phyloP scores from a whole-genome alignment of 2,797 vertebrate species.

The Sebastes vulpes region DNA sequence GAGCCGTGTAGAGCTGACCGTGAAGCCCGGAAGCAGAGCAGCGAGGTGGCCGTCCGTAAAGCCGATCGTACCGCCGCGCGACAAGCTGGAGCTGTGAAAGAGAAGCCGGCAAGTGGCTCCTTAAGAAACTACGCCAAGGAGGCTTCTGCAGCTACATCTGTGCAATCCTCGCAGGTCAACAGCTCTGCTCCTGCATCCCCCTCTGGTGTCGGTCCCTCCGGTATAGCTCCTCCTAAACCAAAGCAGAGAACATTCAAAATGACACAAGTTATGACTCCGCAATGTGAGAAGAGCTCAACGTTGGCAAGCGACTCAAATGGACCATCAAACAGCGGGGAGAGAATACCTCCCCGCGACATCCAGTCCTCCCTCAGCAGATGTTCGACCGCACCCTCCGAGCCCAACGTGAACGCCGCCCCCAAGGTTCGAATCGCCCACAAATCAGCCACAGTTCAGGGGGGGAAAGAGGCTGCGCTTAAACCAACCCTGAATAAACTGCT shows the following conservation, averaged over 20 bases:
- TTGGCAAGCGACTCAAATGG: conserved; percentile 18
- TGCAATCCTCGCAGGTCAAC: conserved; percentile 7
- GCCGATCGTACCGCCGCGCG: not conserved
- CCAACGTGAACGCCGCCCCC: conserved; percentile 81
- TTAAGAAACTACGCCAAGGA: not conserved
- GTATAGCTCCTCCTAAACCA: not conserved
- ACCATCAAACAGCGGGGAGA: conserved; percentile 53
- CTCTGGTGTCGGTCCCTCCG: not conserved
- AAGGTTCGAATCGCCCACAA: conserved; percentile 89
- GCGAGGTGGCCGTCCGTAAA: not conserved
- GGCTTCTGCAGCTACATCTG: not conserved
- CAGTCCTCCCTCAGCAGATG: conserved; percentile 84
- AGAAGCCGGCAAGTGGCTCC: not conserved
- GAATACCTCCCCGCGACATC: conserved; percentile 75
- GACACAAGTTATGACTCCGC: not conserved
- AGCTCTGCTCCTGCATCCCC: not conserved
- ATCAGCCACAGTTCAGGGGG: conserved; percentile 74
- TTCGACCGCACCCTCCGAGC: conserved; percentile 78
- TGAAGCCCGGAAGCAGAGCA: conserved; percentile 54
- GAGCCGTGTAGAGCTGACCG: conserved; percentile 68
- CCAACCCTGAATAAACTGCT: conserved; percentile 85
- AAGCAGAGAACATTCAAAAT: not conserved
- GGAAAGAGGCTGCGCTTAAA: conserved; percentile 82
- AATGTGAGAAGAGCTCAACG: not conserved
- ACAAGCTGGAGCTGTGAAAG: not conserved